Base-by-base conservation (phyloP, 2,797 vertebrate species). In the Caiman crocodilus region DNA sequence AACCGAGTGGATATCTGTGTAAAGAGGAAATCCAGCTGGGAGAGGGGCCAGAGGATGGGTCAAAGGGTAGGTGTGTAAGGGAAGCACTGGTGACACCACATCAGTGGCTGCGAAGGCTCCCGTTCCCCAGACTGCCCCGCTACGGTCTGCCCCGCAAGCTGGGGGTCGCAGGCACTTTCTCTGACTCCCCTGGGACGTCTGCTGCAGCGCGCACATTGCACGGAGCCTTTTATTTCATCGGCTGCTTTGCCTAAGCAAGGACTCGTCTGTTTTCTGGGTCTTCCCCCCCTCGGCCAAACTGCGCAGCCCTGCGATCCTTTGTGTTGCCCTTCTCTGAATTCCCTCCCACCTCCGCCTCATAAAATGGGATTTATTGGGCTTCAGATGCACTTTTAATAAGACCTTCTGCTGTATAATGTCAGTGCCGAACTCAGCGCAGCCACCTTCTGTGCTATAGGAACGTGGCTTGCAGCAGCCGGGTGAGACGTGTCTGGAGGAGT, bases 361-460 rank as follows among this genome's bases (percentile, higher is more conserved):
- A 87, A 93, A 92, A 60, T 67, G 73, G 60, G 28, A 91, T 82
- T 94, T 90, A 91, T 58, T 87, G 92, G 84, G 92, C 86, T 89
- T 80, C 80, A 79, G 86, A 91, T 32, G 14, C 64, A 82, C 83
- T 92, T 91, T 82, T 81, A 95, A 94, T 83, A 96, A 89, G 77
- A 88, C 88, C 88, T 91, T 92, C 95, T 96, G 82, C 67, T 83
- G 73, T 82, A 10, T 65, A 90, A 91, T 94, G 93, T 96, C 91
- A 88, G 63, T 65, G 79, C 71, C 93, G 79, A 92, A 94, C 79
- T 92, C 88, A 90, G 92, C 75, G 92, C 84, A 69, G 80, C 90
- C 88, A 93, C 87, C 90, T 94, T 92, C 93, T 95, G 94, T 96
- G 88, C 88, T 85, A 50, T 79, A 82, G 92, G 89, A 93, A 2